A percentile compares a stretch with the other conserved stretches of the same genome.
Evolutionary conservation across 1,140 invertebrate species (phyloP).

Genomic region (Brachionus calyciflorus): DNA sequence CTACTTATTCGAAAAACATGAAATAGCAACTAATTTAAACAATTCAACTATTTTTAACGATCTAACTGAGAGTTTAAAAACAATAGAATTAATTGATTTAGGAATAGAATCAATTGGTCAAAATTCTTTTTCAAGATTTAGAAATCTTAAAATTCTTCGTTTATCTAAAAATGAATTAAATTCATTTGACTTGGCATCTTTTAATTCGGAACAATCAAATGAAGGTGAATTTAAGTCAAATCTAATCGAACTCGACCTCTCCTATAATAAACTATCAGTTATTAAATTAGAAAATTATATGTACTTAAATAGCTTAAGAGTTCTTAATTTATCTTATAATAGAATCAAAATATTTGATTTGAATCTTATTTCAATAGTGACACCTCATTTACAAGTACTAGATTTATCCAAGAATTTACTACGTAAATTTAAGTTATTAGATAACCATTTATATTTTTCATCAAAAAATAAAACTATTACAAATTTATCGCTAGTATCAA

Average conservation of each 20-base stretch:
- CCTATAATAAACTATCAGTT: not conserved
- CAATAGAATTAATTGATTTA: conserved; percentile 9
- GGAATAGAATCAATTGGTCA: conserved; percentile 6
- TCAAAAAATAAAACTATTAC: not conserved
- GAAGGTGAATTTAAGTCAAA: not conserved
- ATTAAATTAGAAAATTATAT: conserved; percentile 19
- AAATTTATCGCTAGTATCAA: not conserved
- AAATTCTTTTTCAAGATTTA: conserved; percentile 14
- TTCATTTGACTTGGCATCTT: conserved; percentile 5
- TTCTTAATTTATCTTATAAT: conserved; percentile 2
- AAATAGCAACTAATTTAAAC: conserved; percentile 8
- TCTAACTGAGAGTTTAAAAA: not conserved
- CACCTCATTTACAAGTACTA: conserved; percentile 17
- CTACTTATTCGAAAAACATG: not conserved
- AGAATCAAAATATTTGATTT: not conserved
- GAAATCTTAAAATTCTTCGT: not conserved
- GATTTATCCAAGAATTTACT: conserved; percentile 34
- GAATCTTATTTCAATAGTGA: conserved; percentile 5
- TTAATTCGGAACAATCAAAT: not conserved
- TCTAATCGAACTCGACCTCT: conserved; percentile 13
- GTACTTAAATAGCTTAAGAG: conserved; percentile 23
- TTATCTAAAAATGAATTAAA: not conserved
- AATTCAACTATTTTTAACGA: not conserved
- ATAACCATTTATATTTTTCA: conserved; percentile 20
- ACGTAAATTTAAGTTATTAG: conserved; percentile 11